Evolutionary conservation across 1,140 invertebrate species (phyloP), one percentile per base, ranked within the genome.

Genomic region (Cecropterus lyciades): DNA sequence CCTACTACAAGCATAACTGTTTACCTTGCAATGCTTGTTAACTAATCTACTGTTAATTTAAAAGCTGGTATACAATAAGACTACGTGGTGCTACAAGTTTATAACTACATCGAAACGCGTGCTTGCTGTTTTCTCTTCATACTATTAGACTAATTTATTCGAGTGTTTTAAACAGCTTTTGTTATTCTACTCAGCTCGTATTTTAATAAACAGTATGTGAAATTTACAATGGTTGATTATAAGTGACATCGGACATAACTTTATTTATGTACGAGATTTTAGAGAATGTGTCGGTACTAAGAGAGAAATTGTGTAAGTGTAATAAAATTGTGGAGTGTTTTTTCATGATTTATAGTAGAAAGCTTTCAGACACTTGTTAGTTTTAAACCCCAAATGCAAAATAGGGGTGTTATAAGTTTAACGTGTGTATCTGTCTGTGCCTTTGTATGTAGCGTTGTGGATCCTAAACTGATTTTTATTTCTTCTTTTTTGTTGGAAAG

Each of bases 41-140:
- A 9, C 56, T 59, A 59, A 59, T 59, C 56, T 46, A 16, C 24
- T 43, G 42, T 59, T 59, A 20, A 59, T 42, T 15, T 46, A 45
- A 24, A 42, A 45, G 27, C 27, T 14, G 33, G 27, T 53, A 14
- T 33, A 53, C 14, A 37, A 10, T 53, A 30, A 1, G 14, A 37
- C n/a, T n/a, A n/a, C n/a, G n/a, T n/a, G n/a, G n/a, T n/a, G n/a
- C 51, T 53, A 9, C 14, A 30, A 37, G 15, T 33, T 33, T 33
- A 37, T 27, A n/a, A 53, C 14, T 53, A 53, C 9, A 14, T 33
- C n/a, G n/a, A 15, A 52, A 52, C 13, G 33, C 15, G 51, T 24
- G 5, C 33, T 33, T 52, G n/a, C n/a, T 27, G 11, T 13, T 51
- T 24, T 27, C 27, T 51, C 20, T 30, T 51, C 24, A n/a, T 51